Evolutionary conservation across 2,888 invertebrate genomes (phyloP).

Genomic region (Mythimna impura): DNA sequence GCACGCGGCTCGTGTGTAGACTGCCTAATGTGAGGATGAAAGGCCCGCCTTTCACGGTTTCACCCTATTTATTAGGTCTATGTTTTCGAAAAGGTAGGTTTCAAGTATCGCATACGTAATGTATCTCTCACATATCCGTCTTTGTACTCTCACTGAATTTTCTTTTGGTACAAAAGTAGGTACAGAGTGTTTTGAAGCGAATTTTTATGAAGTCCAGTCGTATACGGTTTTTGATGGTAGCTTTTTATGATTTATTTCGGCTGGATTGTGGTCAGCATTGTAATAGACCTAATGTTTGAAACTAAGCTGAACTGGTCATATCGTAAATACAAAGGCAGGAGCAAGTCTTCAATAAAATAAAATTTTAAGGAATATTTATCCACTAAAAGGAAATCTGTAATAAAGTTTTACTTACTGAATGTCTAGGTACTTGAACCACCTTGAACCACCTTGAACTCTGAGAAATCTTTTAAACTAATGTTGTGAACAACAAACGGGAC

Average conservation of each 20-base stretch:
- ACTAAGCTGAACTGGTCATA: not conserved
- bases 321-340: too few species aligned
- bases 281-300: not conserved
- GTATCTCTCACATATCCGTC: slow-evolving; percentile 49
- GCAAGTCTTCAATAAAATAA: not conserved
- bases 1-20: slow-evolving; percentile 83
- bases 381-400: not conserved
- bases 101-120: slow-evolving; percentile 67
- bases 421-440: not conserved
- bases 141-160: slow-evolving; percentile 43
- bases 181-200: slow-evolving; percentile 2
- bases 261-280: not conserved
- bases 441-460: slow-evolving; percentile 50
- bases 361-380: not conserved
- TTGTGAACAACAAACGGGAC: slow-evolving; percentile 25
- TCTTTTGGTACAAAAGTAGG: slow-evolving; percentile 29
- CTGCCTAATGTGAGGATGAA: slow-evolving; percentile 86
- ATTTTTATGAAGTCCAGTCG: slow-evolving; percentile 15
- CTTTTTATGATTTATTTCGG: not conserved
- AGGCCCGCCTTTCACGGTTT: slow-evolving; percentile 73
- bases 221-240: slow-evolving; percentile 10
- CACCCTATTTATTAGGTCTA: slow-evolving; percentile 83
- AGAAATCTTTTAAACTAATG: slow-evolving; percentile 40
- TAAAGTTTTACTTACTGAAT: not conserved
- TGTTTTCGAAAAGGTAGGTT: slow-evolving; percentile 75